Evolutionary conservation across 1,140 invertebrate genomes (phyloP), one percentile per base, ranked within the genome.

Genomic region (Macrostomum lignano): DNA sequence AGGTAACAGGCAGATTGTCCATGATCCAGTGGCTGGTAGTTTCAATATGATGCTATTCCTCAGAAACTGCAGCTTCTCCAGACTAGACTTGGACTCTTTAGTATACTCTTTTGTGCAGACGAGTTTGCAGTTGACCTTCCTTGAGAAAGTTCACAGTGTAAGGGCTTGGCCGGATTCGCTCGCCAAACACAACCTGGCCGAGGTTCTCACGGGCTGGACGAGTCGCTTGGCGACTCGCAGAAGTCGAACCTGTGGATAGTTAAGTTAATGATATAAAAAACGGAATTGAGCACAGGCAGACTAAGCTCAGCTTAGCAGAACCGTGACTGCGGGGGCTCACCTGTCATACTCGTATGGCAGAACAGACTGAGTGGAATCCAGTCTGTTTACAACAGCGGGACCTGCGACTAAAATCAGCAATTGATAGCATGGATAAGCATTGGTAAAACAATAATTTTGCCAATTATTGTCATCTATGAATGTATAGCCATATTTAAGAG

Each of bases 111-210:
- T 81, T 2, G 47, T 49, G 50, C 79, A 88, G 17, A 74, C 61
- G 34, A 40, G 22, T 25, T 60, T 54, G 61, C 84, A 94, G 17
- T 62, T 61, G 25, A 68, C 51, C 49, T 72, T n/a, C 60, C 46
- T 78, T 67, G 26, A 53, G 41, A 45, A 68, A 69, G 42, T 33
- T 42, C 47, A 68, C 71, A 51, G 72, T 69, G 43, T 91, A 93
- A 2, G 72, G 72, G 31, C 82, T 88, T 3, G 77, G 72, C n/a
- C n/a, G n/a, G n/a, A n/a, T n/a, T n/a, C 88, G 65, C 59, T 96
- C 86, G 25, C 88, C 88, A 63, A 96, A 94, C 0, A 96, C 73
- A 32, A 96, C 81, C 62, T 96, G 88, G 2, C 88, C 88, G 23
- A 94, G 65, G 52, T 96, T 96, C 60, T 96, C 86, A 3, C 3